These are phyloP conservation scores for Timandra comae DNA, from an alignment of 2,888 invertebrate genomes.

Conservation along the genomic window DNA sequence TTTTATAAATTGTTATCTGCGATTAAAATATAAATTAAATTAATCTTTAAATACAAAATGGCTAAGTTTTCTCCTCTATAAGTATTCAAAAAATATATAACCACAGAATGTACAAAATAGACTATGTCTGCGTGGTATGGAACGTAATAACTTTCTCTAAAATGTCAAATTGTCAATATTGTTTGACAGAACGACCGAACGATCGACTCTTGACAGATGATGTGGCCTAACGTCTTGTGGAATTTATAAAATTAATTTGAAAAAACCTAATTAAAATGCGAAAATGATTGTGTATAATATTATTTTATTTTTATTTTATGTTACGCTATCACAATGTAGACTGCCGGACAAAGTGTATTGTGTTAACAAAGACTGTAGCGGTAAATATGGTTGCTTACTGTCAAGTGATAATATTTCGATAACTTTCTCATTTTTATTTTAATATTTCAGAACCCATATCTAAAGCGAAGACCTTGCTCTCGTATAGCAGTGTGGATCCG, in stretches of 20 bases:
- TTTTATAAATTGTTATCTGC: too few species aligned
- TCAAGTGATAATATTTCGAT: slow-evolving; percentile 20
- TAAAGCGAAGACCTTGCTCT: slow-evolving; percentile 75
- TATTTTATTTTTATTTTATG: slow-evolving; percentile 56
- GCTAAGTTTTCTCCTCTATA: too few species aligned
- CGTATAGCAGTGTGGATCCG: slow-evolving; percentile 72
- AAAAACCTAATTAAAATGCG: slow-evolving; percentile 53
- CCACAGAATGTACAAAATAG: too few species aligned
- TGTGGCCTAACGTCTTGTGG: slow-evolving; percentile 65
- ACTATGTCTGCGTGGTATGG: too few species aligned
- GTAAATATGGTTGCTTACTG: slow-evolving; percentile 59
- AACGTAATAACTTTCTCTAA: too few species aligned
- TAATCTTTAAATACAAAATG: too few species aligned
- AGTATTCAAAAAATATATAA: too few species aligned
- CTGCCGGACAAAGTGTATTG: slow-evolving; percentile 83
- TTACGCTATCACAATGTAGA: slow-evolving; percentile 53
- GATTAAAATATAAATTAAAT: too few species aligned
- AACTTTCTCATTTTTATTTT: slow-evolving; percentile 27
- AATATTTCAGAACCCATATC: slow-evolving; percentile 77
- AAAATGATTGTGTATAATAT: slow-evolving; percentile 62
- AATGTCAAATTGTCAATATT: background rate
- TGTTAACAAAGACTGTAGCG: slow-evolving; percentile 82
- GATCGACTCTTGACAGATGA: slow-evolving; percentile 66
- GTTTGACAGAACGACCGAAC: slow-evolving; percentile 17
- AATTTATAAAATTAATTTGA: slow-evolving; percentile 46